A percentile compares a stretch with the other conserved stretches of the same genome.
Conservation (phyloP, 1,140 invertebrate genomes). For the Hydropsyche tenuis region DNA sequence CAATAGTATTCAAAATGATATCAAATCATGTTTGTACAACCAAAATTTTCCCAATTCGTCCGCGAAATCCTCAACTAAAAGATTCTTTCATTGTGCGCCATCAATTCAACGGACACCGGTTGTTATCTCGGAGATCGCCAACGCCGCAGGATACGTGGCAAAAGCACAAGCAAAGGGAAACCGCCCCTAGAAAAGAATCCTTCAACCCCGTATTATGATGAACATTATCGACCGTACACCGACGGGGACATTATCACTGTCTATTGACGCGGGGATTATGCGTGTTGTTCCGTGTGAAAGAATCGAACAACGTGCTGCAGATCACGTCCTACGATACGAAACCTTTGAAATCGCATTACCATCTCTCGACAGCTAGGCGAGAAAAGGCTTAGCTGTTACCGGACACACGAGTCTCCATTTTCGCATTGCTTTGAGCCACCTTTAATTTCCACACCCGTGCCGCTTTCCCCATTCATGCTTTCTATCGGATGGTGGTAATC, state of each 20-base stretch:
- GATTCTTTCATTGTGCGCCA: constrained; percentile 36
- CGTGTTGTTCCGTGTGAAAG: constrained; percentile 28
- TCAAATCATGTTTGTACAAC: too few species aligned
- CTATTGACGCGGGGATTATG: constrained; percentile 42
- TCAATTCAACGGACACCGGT: constrained; percentile 40
- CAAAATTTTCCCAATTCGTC: constrained; percentile 26
- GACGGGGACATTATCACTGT: constrained; percentile 26
- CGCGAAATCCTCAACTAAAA: constrained; percentile 6
- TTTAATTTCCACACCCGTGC: not conserved
- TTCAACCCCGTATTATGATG: constrained; percentile 43
- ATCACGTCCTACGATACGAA: constrained; percentile 41
- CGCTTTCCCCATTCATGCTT: constrained; percentile 29
- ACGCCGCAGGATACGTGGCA: constrained; percentile 46
- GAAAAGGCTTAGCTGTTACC: constrained; percentile 43
- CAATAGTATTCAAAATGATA: too few species aligned
- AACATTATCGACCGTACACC: constrained; percentile 45
- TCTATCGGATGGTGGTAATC: not conserved
- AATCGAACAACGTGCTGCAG: constrained; percentile 18
- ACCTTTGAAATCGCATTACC: constrained; percentile 47
- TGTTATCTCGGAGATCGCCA: constrained; percentile 45
- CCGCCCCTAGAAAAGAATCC: constrained; percentile 32
- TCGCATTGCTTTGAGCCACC: constrained; percentile 12
- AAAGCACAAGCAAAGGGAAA: constrained; percentile 42
- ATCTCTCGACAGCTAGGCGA: constrained; percentile 25
- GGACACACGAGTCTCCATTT: constrained; percentile 31